A percentile compares a stretch with the other conserved stretches of the same genome.
Evolutionary conservation across 1,140 invertebrate species (phyloP).

Genomic region (Araneus ventricosus): DNA sequence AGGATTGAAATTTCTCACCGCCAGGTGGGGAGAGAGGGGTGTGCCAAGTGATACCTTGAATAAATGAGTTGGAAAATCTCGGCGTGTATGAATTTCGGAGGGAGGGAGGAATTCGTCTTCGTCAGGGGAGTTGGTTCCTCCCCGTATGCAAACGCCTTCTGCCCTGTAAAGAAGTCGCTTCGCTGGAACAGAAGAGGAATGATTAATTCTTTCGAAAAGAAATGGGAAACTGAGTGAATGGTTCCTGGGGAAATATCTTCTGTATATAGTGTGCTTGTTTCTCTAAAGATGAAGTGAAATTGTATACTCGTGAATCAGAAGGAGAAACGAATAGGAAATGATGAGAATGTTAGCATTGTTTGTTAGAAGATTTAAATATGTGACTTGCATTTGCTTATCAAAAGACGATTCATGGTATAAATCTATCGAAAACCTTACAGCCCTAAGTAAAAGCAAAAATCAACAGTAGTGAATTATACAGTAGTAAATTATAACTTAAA

Average conservation of each 20-base stretch:
- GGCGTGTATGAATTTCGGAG: constrained; percentile 16
- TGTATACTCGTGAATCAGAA: too few relatives aligned
- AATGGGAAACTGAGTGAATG: not conserved
- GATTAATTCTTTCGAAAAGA: constrained; percentile 21
- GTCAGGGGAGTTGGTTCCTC: not conserved
- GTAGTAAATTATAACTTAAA: too few relatives aligned
- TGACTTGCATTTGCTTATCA: too few relatives aligned
- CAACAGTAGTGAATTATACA: too few relatives aligned
- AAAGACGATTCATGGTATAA: too few relatives aligned
- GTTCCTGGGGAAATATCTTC: not conserved
- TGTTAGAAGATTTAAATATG: too few relatives aligned
- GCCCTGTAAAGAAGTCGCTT: not conserved
- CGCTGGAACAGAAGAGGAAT: not conserved
- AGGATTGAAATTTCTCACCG: constrained; percentile 20
- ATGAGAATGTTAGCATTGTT: too few relatives aligned
- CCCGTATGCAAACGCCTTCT: not conserved
- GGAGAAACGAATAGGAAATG: too few relatives aligned
- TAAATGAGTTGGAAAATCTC: constrained; percentile 49
- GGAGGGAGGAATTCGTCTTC: not conserved
- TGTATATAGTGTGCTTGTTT: too few relatives aligned
- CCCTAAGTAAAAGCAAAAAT: too few relatives aligned
- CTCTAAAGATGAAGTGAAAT: too few relatives aligned
- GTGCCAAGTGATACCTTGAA: not conserved
- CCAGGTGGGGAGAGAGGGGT: not conserved
- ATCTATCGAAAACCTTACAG: too few relatives aligned